Percentiles rank a stretch among this genome's conserved stretches.
Conservation (phyloP, 2,113 vertebrate species). For the Hippocampus barbouri region DNA sequence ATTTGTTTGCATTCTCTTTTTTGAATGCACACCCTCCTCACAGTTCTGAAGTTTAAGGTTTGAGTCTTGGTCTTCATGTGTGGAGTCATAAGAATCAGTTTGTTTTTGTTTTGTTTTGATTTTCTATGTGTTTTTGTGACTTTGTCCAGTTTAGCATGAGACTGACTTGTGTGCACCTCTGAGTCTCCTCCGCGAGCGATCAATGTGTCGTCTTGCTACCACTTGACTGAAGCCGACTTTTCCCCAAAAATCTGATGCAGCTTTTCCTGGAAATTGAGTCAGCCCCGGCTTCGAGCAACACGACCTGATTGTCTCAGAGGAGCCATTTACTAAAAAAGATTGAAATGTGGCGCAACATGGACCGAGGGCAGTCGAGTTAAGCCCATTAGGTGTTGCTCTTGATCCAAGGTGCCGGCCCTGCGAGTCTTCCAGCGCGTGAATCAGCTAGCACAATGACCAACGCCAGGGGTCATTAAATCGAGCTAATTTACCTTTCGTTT, state of each 20-base stretch:
- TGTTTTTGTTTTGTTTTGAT: too few relatives aligned
- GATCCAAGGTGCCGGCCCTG: constrained; percentile 70
- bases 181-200: not conserved
- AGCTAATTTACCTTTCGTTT: constrained; percentile 77
- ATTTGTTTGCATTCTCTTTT: too few relatives aligned
- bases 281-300: constrained; percentile 55
- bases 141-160: not conserved
- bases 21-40: too few relatives aligned
- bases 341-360: constrained; percentile 69
- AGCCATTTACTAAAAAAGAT: constrained; percentile 64
- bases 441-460: constrained; percentile 67
- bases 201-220: not conserved
- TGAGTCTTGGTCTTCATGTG: too few relatives aligned
- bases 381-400: constrained; percentile 65
- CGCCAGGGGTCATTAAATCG: constrained; percentile 76
- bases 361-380: constrained; percentile 63
- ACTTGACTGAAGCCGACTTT: not conserved
- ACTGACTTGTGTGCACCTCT: not conserved
- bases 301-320: constrained; percentile 54
- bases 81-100: too few relatives aligned
- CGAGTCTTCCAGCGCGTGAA: constrained; percentile 60
- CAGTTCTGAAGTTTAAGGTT: too few relatives aligned
- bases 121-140: too few relatives aligned
- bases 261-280: constrained; percentile 30
- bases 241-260: constrained; percentile 25